These are phyloP conservation scores for Brevimyrus niger DNA, from an alignment of 2,113 vertebrate genomes.

Conservation along the genomic window DNA sequence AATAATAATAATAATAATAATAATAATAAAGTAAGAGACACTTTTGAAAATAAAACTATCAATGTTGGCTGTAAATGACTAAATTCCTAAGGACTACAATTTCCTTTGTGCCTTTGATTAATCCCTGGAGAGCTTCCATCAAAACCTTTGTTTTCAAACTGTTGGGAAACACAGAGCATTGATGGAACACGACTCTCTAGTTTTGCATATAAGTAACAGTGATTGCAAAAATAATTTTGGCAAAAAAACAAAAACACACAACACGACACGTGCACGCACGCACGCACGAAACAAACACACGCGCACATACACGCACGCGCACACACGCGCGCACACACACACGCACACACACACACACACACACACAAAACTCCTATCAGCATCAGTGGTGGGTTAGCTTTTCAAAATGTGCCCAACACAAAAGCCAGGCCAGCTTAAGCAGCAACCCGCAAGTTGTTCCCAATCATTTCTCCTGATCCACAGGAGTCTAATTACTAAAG, in stretches of 20 bases:
- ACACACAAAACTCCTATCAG: neutral
- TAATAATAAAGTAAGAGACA: neutral
- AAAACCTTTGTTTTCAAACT: slow-evolving; percentile 27
- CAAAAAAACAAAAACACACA: slow-evolving; percentile 9
- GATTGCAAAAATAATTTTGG: slow-evolving; percentile 24
- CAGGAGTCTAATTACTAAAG: slow-evolving; percentile 41
- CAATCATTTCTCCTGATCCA: slow-evolving; percentile 35
- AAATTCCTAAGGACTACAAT: slow-evolving; percentile 10
- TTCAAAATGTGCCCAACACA: slow-evolving; percentile 15
- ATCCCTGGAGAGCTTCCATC: slow-evolving; percentile 30
- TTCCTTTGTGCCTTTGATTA: slow-evolving; percentile 24
- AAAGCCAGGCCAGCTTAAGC: slow-evolving; percentile 10
- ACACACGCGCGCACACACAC: neutral
- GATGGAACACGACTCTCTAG: slow-evolving; percentile 17
- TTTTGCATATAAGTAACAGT: slow-evolving; percentile 21
- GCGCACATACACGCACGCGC: neutral
- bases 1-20: too few relatives aligned
- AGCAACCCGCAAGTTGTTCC: slow-evolving; percentile 20
- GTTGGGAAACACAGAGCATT: slow-evolving; percentile 8
- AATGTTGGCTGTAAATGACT: neutral
- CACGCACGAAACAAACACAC: neutral
- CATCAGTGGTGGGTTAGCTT: neutral
- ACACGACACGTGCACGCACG: neutral
- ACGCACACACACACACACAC: neutral
- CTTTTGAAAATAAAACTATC: neutral